Conservation (phyloP, 2,888 invertebrate species). For the Augiades crinisus region DNA sequence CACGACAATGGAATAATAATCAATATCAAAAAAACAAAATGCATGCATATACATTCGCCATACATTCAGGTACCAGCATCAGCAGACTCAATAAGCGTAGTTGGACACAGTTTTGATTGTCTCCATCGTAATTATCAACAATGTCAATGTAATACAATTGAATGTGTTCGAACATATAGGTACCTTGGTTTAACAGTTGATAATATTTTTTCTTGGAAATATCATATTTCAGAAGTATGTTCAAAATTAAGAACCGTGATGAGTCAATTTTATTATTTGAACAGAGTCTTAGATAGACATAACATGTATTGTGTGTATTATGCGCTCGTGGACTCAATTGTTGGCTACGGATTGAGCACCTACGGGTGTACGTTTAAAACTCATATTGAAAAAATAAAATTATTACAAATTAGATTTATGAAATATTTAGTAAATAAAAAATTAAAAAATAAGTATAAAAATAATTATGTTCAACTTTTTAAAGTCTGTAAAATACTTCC, state of each 20-base stretch:
- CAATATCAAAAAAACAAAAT: slow-evolving; percentile 10
- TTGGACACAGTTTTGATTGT: neutral
- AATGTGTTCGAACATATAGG: neutral
- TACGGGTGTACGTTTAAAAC: slow-evolving; percentile 9
- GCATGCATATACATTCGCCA: slow-evolving; percentile 14
- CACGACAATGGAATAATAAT: slow-evolving; percentile 14
- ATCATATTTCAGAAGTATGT: neutral
- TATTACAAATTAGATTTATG: neutral
- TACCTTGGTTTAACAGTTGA: neutral
- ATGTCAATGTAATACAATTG: slow-evolving; percentile 2
- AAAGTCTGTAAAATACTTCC: neutral
- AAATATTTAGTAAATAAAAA: neutral
- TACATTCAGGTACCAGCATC: neutral
- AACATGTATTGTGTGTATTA: neutral
- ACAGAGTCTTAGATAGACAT: neutral
- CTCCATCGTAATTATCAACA: neutral
- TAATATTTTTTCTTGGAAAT: neutral
- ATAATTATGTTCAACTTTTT: neutral
- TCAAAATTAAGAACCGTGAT: slow-evolving; percentile 1
- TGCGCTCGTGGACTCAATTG: slow-evolving; percentile 1
- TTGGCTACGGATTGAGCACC: neutral
- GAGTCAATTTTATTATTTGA: slow-evolving; percentile 2
- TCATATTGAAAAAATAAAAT: neutral
- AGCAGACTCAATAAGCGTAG: neutral
- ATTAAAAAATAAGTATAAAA: neutral